Percentiles rank a stretch among this genome's conserved stretches.
phyloP scores from a whole-genome alignment of 2,113 vertebrate species.

The Penelope pileata region DNA sequence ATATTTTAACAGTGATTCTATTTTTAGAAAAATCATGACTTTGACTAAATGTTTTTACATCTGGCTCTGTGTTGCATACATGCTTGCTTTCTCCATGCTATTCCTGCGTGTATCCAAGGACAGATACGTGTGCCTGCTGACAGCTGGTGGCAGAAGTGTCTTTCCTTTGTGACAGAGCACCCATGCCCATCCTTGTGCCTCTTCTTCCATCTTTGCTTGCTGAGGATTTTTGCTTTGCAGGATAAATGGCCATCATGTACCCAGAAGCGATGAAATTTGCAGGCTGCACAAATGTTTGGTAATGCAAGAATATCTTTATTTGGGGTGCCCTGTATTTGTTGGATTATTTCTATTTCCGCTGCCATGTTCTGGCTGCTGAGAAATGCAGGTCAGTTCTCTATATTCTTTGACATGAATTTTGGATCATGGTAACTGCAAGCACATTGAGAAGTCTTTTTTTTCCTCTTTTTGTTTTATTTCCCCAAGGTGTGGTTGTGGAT shows the following conservation, averaged over 20 bases:
- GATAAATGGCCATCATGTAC: not conserved
- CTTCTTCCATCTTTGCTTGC: not conserved
- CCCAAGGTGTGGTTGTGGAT: not conserved
- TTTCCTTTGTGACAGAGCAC: slow-evolving; percentile 18
- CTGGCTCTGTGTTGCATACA: slow-evolving; percentile 3
- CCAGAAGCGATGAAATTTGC: not conserved
- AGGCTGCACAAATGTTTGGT: not conserved
- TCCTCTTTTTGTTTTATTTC: not conserved
- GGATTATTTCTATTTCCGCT: not conserved
- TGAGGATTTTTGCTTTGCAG: not conserved
- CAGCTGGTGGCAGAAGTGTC: not conserved
- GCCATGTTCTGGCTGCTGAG: not conserved
- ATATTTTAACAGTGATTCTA: slow-evolving; percentile 12
- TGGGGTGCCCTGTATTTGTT: not conserved
- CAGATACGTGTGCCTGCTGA: not conserved
- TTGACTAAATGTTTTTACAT: slow-evolving; percentile 50
- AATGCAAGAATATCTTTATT: not conserved
- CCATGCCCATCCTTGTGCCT: not conserved
- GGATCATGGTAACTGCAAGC: not conserved
- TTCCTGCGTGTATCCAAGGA: not conserved
- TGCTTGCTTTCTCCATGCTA: not conserved
- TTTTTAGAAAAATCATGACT: slow-evolving; percentile 40
- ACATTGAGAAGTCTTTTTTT: not conserved
- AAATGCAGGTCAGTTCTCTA: not conserved
- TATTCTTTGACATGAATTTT: not conserved